Evolutionary conservation across 1,140 invertebrate species (phyloP).

Genomic region (Drosophila burlai): DNA sequence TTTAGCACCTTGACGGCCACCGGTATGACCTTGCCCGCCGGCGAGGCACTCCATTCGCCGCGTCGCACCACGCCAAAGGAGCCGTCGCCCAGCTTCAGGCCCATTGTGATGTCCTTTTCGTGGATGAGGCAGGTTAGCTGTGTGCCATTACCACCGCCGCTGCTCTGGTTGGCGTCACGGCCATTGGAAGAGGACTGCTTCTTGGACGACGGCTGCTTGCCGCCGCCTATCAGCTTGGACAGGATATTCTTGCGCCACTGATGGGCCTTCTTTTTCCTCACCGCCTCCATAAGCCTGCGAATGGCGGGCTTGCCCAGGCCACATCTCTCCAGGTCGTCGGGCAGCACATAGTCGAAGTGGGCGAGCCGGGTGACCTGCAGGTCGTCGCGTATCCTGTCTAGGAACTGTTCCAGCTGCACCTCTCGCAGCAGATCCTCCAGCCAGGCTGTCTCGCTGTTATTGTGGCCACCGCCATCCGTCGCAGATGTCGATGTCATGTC

Average conservation of each 20-base stretch:
- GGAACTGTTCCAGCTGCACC: conserved; percentile 97
- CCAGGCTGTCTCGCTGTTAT: conserved; percentile 88
- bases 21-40: conserved; percentile 88
- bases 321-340: conserved; percentile 97
- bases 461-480: conserved; percentile 43
- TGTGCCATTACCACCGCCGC: conserved; percentile 45
- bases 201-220: conserved; percentile 84
- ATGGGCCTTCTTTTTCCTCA: conserved; percentile 94
- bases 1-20: conserved; percentile 98
- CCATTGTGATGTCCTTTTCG: conserved; percentile 90
- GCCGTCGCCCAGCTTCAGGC: conserved; percentile 93
- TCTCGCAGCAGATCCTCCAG: conserved; percentile 93
- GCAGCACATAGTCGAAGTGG: conserved; percentile 98
- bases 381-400: conserved; percentile 95
- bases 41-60: conserved; percentile 93
- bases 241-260: conserved; percentile 94
- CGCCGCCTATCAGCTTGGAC: conserved; percentile 92
- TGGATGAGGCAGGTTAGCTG: conserved; percentile 95
- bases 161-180: conserved; percentile 64
- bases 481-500: conserved; percentile 53
- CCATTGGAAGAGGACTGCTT: conserved; percentile 62
- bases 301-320: conserved; percentile 97
- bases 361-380: conserved; percentile 95
- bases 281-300: conserved; percentile 94
- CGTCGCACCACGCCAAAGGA: conserved; percentile 97